These are phyloP conservation scores for Oryctolagus cuniculus DNA, from an alignment of 2,113 vertebrate species.

Conservation along the genomic window DNA sequence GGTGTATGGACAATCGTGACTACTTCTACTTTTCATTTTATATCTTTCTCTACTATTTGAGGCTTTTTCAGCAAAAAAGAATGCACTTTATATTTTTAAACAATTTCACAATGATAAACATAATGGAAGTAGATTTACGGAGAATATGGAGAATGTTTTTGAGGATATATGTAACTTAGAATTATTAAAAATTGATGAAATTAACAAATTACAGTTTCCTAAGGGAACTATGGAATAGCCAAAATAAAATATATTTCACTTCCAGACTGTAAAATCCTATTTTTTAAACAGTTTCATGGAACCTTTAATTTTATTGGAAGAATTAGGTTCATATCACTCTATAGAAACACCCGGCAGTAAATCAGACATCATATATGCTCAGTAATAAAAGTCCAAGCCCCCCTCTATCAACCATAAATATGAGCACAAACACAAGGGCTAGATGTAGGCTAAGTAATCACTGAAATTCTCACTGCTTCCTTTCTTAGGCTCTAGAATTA, in stretches of 20 bases:
- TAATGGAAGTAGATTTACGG: neutral
- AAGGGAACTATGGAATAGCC: neutral
- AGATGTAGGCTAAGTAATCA: neutral
- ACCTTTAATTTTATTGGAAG: neutral
- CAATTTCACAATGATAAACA: constrained; percentile 21
- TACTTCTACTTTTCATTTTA: neutral
- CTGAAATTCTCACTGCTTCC: neutral
- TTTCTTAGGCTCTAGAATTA: neutral
- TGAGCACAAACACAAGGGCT: neutral
- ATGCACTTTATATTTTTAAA: constrained; percentile 5
- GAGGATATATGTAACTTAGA: neutral
- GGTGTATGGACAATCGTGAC: neutral
- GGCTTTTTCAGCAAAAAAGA: neutral
- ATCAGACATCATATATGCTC: constrained; percentile 31
- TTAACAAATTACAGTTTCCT: neutral
- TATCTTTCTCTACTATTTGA: neutral
- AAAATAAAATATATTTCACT: neutral
- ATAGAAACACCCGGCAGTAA: constrained; percentile 26
- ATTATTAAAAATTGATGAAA: constrained; percentile 19
- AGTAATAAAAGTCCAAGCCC: constrained; percentile 6
- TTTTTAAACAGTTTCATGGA: neutral
- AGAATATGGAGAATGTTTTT: constrained; percentile 32
- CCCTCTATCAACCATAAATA: neutral
- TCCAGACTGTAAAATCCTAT: neutral
- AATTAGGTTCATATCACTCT: constrained; percentile 16